Evolutionary conservation across 1,140 invertebrate genomes (phyloP).

Genomic region (Zaprionus kolodkinae): DNA sequence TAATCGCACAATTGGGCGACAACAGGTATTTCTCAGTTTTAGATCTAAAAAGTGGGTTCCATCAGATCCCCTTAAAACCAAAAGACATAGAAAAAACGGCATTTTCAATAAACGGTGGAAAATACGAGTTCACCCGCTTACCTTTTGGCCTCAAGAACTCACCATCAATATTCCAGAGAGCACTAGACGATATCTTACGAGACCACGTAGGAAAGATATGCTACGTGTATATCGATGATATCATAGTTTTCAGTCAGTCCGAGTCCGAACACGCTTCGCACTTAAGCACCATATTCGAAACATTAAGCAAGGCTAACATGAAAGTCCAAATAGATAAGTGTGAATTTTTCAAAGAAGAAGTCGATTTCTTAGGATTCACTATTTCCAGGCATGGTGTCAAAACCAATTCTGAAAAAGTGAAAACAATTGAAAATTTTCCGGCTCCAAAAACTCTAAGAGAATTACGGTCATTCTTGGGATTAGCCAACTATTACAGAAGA

Average conservation of each 20-base stretch:
- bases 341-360: too few species aligned
- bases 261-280: background rate
- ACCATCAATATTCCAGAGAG: background rate
- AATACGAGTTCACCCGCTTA: slow-evolving; percentile 61
- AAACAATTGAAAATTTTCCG: too few species aligned
- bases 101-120: slow-evolving; percentile 76
- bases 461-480: too few species aligned
- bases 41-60: slow-evolving; percentile 85
- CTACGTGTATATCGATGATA: background rate
- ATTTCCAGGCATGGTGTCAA: too few species aligned
- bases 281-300: background rate
- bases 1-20: slow-evolving; percentile 69
- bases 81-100: slow-evolving; percentile 72
- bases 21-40: too few species aligned
- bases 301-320: too few species aligned
- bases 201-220: too few species aligned
- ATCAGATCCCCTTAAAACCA: slow-evolving; percentile 76
- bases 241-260: background rate
- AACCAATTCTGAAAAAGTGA: too few species aligned
- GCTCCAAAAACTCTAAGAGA: too few species aligned
- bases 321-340: background rate
- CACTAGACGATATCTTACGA: too few species aligned
- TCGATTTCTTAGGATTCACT: too few species aligned
- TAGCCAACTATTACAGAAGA: too few species aligned
- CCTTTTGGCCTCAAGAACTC: background rate